Evolutionary conservation across 2,797 vertebrate genomes (phyloP), one percentile per base, ranked within the genome.

Genomic region (Channallabes apus): DNA sequence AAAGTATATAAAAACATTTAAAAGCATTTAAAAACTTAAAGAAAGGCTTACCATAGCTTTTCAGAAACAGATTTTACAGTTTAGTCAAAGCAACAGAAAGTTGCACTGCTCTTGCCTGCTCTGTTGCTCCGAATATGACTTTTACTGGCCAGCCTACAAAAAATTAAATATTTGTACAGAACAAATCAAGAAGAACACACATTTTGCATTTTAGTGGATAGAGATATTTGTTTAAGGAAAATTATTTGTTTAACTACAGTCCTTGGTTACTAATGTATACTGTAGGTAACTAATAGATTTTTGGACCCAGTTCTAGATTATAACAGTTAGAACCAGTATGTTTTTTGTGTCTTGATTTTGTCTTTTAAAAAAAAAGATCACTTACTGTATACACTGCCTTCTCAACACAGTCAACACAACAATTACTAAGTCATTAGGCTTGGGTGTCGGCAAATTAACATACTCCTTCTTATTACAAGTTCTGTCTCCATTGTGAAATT

Each of bases 321-420:
- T 18, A 27, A n/a, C 24, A 17, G 35, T n/a, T 62, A 12, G 22
- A 79, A 38, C 7, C 59, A 79, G 69, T 85, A 65, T 85, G 67
- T 78, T 54, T 3, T 56, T 6, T 68, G 29, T 91, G 86, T 92
- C 84, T 58, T 84, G 89, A 91, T 79, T 90, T 86, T 90, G 89
- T 87, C 51, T n/a, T n/a, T n/a, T n/a, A 91, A 87, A 92, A 89
- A 79, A 41, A 41, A 41, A 46, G 8, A 11, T 51, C 11, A 12
- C 11, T 51, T 51, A 51, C 2, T 51, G 11, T 51, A 91, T 93
- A 90, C 93, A 91, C 93, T 93, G 93, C 93, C 94, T 94, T 92
- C 93, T 94, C 93, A 93, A 29, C 67, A 22, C 27, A 80, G 69
- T 80, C 80, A 80, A 61, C 72, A 76, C 41, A 82, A 83, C 69